Base-by-base conservation (phyloP, 2,113 vertebrate species). In the Jaculus jaculus region DNA sequence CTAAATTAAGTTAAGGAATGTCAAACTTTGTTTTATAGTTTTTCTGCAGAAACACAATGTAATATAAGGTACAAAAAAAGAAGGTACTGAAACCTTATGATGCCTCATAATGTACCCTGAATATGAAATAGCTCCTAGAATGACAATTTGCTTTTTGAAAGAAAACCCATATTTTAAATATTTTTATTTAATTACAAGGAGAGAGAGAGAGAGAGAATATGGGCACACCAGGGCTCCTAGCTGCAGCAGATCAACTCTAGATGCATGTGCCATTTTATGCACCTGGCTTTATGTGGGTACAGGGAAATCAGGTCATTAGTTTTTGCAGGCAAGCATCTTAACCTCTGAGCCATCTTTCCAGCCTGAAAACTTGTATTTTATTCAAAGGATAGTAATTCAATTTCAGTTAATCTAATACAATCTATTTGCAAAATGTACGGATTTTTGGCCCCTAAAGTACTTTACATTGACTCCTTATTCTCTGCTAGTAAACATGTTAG, bases 1-100 rank as follows among this genome's bases (percentile, higher is more conserved):
- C 9, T 79, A 78, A 30, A 94, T 61, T 92, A 72, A 83, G 54
- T 94, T 74, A 87, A 75, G 51, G 5, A 39, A 47, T 71, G 12
- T 5, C 9, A 75, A 42, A 32, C 3, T 91, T 8, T 65, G 51
- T 84, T 83, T 63, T 90, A 16, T n/a, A 82, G 63, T 54, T 77
- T 24, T 47, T 85, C 51, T 95, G 0, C 58, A 78, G 26, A 61
- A 13, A 24, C 66, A 93, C 18, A 65, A 63, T 37, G 15, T 30
- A 75, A 75, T 58, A 3, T 75, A 34, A 68, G 20, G 2, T 83
- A 74, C 5, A 89, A 88, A 80, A n/a, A 94, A 91, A 84, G 24
- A 75, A 7, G 10, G 71, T 58, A 8, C 66, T 80, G 91, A 89
- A 60, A 28, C 17, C 68, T 58, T 30, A 77, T 0, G 13, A 51